Evolutionary conservation across 2,888 invertebrate species (phyloP).

Genomic region (Hirtodrosophila confusa): DNA sequence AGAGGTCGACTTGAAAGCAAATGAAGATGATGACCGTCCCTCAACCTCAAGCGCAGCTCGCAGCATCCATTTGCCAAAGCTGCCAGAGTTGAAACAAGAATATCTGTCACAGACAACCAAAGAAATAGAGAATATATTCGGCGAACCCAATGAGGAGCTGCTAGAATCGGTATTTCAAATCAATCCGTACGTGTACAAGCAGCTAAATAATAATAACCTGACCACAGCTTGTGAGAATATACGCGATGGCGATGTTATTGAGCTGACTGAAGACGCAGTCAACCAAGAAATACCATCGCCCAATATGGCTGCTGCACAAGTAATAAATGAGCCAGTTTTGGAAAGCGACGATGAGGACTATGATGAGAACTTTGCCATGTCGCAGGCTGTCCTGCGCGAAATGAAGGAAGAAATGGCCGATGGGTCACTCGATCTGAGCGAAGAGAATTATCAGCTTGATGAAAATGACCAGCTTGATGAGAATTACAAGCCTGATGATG

Average conservation of each 20-base stretch:
- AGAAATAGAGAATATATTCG: slow-evolving; percentile 78
- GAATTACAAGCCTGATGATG: slow-evolving; percentile 5
- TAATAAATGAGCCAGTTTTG: not conserved
- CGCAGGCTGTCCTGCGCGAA: slow-evolving; percentile 77
- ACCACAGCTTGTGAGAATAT: slow-evolving; percentile 20
- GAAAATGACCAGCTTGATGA: slow-evolving; percentile 31
- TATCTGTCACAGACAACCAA: slow-evolving; percentile 49
- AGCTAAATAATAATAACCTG: slow-evolving; percentile 40
- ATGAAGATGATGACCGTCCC: too few species aligned
- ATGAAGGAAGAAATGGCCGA: slow-evolving; percentile 76
- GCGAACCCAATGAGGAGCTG: slow-evolving; percentile 64
- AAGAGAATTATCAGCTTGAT: slow-evolving; percentile 26
- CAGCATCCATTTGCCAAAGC: slow-evolving; percentile 64
- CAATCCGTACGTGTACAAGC: slow-evolving; percentile 73
- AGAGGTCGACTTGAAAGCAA: too few species aligned
- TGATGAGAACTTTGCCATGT: slow-evolving; percentile 72
- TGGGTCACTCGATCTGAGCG: slow-evolving; percentile 20
- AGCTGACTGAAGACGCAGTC: slow-evolving; percentile 19
- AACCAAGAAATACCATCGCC: slow-evolving; percentile 7
- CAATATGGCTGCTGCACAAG: not conserved
- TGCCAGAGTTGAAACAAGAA: slow-evolving; percentile 67
- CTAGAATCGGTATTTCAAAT: slow-evolving; percentile 60
- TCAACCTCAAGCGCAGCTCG: not conserved
- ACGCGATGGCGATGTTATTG: slow-evolving; percentile 56
- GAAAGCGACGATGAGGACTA: slow-evolving; percentile 42